Conservation (phyloP, 2,888 invertebrate genomes). For the Heliconius aoede region DNA sequence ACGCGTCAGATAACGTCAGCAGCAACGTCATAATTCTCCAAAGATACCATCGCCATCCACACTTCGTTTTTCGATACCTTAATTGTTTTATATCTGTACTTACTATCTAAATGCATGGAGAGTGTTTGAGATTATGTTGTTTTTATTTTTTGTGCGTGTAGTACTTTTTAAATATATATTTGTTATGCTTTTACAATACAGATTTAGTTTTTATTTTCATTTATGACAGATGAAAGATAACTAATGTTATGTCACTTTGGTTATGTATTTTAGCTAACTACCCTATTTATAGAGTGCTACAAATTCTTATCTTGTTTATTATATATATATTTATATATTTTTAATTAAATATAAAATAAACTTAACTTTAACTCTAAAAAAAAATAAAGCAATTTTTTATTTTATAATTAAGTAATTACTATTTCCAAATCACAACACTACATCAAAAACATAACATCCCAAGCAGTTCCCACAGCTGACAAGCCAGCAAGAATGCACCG, state of each 20-base stretch:
- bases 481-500: conserved; percentile 62
- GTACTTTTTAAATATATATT: neutral
- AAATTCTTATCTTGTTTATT: too few relatives aligned
- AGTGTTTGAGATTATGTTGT: neutral
- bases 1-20: conserved; percentile 44
- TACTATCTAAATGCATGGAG: conserved; percentile 13
- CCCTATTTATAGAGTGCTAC: too few relatives aligned
- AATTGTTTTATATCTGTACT: conserved; percentile 32
- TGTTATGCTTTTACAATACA: neutral
- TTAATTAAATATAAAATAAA: too few relatives aligned
- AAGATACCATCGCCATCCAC: conserved; percentile 35
- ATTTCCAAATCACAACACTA: neutral
- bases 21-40: conserved; percentile 43
- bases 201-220: neutral
- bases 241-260: too few relatives aligned
- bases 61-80: conserved; percentile 32
- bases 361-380: too few relatives aligned
- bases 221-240: neutral
- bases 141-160: neutral
- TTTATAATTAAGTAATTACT: too few relatives aligned
- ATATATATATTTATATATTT: too few relatives aligned
- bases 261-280: too few relatives aligned
- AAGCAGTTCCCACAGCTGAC: conserved; percentile 69
- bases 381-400: too few relatives aligned
- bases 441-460: conserved; percentile 13